Conservation (phyloP, 2,797 vertebrate species). For the Sebastiscus albofasciatus region DNA sequence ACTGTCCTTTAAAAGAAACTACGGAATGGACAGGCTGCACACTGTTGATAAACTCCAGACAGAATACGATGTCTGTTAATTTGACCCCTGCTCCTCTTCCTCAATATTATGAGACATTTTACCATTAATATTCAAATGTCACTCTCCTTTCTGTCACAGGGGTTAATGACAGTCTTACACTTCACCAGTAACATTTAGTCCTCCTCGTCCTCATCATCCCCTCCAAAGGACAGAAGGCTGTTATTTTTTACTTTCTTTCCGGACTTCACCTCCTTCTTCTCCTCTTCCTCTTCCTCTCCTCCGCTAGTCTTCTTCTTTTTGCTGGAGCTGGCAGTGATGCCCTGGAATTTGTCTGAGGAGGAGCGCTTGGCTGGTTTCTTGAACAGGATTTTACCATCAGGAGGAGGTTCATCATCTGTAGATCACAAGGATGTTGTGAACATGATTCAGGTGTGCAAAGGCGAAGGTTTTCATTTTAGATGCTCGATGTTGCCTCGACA, state of each 20-base stretch:
- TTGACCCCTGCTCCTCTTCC: not conserved
- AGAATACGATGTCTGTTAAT: not conserved
- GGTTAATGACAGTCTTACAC: not conserved
- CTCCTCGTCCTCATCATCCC: conserved; percentile 91
- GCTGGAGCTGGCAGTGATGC: conserved; percentile 92
- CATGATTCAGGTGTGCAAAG: not conserved
- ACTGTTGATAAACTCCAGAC: not conserved
- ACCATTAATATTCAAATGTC: not conserved
- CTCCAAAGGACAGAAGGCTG: conserved; percentile 95
- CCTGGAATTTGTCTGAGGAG: conserved; percentile 86
- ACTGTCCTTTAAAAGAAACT: conserved; percentile 4
- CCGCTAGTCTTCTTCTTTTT: conserved; percentile 89
- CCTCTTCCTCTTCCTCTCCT: conserved; percentile 68
- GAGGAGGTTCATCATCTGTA: conserved; percentile 84
- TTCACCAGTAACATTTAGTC: conserved; percentile 49
- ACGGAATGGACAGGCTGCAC: not conserved
- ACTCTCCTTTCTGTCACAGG: not conserved
- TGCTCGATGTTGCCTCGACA: not conserved
- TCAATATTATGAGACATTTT: not conserved
- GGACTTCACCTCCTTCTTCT: conserved; percentile 76
- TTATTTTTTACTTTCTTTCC: conserved; percentile 92
- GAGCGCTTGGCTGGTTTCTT: conserved; percentile 93
- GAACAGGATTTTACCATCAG: conserved; percentile 93
- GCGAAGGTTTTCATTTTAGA: not conserved
- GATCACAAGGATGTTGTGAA: not conserved